Base-by-base conservation (phyloP, 2,797 vertebrate genomes). In the Notolabrus celidotus region DNA sequence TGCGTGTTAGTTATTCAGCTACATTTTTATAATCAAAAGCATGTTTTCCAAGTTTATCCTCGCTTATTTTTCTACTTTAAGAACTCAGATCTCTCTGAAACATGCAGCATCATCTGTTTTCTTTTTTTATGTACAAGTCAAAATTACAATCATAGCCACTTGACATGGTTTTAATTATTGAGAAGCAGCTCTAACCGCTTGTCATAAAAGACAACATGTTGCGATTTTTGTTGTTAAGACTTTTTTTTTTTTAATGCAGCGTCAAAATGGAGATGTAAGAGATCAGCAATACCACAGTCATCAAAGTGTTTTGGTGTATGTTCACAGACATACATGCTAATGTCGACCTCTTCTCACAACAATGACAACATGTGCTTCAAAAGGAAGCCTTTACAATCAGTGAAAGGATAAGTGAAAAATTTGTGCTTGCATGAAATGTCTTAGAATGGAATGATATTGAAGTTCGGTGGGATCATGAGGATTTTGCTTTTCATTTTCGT, bases 401-500 rank as follows among this genome's bases (percentile, higher is more conserved):
- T 74, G 68, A 15, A 10, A 29, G 53, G 67, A 57, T 68, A 20
- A 81, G 34, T 31, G 6, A 73, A 84, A 78, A 64, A 49, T 10
- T 83, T 75, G 33, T 31, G n/a, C 70, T 84, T 33, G 55, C 77
- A 80, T 77, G 74, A 82, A 36, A 84, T n/a, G 62, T 62, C 59
- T 74, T 57, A 34, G 66, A 77, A 65, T 42, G 60, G 77, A 79
- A 80, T 81, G 68, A 45, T 2, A 56, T 45, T 68, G 49, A 73
- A 74, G 70, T 71, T 62, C 38, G 67, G 42, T 61, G 70, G 86
- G 73, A 80, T 86, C 71, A 64, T 9, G 53, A 74, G 80, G 84
- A 87, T 82, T 49, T 74, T 82, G 84, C 72, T 64, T 49, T 73
- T 86, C 66, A 67, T 79, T 80, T 70, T 31, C 42, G 36, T 66